These are phyloP conservation scores for Esox niger DNA, from an alignment of 2,113 vertebrate species.

Conservation along the genomic window DNA sequence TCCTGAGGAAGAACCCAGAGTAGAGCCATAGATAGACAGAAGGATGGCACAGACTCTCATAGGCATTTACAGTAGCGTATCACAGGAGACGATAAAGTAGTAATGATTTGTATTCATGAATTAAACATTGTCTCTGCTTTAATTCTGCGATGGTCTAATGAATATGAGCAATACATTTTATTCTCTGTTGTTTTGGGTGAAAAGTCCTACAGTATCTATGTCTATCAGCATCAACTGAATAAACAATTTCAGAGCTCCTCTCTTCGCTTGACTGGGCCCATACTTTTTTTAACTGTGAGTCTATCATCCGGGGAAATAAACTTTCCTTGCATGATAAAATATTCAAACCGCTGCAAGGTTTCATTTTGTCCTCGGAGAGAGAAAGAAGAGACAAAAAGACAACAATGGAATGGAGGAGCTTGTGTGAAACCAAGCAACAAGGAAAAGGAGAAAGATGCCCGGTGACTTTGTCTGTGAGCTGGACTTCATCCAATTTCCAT, in stretches of 20 bases:
- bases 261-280: slow-evolving; percentile 1
- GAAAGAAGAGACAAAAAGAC: neutral
- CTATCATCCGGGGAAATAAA: slow-evolving; percentile 4
- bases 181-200: neutral
- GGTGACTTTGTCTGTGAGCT: neutral
- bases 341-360: slow-evolving; percentile 22
- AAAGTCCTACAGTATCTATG: neutral
- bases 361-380: neutral
- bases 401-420: slow-evolving; percentile 4
- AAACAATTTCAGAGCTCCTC: slow-evolving; percentile 1
- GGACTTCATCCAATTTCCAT: neutral
- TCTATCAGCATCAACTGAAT: neutral
- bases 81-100: neutral
- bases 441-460: no score
- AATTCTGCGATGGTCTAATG: neutral
- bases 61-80: neutral
- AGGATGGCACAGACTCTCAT: neutral
- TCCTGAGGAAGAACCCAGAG: neutral
- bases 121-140: slow-evolving; percentile 25
- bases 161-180: slow-evolving; percentile 10
- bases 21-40: neutral
- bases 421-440: slow-evolving; percentile 5
- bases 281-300: slow-evolving; percentile 11
- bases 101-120: slow-evolving; percentile 12
- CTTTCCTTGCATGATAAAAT: slow-evolving; percentile 23